Conservation (phyloP, 1,140 invertebrate genomes). For the Acyrthosiphon pisum region DNA sequence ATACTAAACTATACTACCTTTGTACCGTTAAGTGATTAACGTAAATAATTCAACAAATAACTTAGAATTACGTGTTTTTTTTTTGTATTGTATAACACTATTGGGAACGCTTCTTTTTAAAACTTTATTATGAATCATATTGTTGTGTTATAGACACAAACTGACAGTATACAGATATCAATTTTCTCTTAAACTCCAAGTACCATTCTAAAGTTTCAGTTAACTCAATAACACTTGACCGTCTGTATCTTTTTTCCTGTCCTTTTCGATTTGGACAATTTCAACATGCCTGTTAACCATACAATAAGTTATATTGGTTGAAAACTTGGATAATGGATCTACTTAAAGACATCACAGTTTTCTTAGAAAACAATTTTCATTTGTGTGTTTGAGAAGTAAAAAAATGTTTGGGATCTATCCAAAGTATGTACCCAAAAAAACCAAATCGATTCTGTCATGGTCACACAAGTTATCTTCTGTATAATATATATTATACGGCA, state of each 20-base stretch:
- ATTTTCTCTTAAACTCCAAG: neutral
- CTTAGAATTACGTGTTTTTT: neutral
- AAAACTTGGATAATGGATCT: neutral
- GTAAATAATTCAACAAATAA: neutral
- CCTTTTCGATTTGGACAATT: constrained; percentile 12
- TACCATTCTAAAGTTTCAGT: constrained; percentile 2
- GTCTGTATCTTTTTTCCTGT: neutral
- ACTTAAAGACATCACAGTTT: neutral
- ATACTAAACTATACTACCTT: neutral
- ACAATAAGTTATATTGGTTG: neutral
- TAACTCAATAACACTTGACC: constrained; percentile 23
- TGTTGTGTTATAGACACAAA: neutral
- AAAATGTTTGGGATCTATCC: neutral
- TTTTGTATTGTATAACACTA: neutral
- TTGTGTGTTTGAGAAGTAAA: neutral
- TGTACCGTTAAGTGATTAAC: neutral
- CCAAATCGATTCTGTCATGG: constrained; percentile 34
- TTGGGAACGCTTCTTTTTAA: neutral
- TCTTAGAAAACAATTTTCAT: neutral
- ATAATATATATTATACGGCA: neutral
- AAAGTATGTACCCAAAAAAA: constrained; percentile 2
- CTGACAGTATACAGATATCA: constrained; percentile 13
- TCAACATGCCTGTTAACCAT: neutral
- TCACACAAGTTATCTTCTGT: constrained; percentile 31
- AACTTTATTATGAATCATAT: neutral